These are phyloP conservation scores for Dynastes maya DNA, from an alignment of 2,888 invertebrate genomes.

Conservation along the genomic window DNA sequence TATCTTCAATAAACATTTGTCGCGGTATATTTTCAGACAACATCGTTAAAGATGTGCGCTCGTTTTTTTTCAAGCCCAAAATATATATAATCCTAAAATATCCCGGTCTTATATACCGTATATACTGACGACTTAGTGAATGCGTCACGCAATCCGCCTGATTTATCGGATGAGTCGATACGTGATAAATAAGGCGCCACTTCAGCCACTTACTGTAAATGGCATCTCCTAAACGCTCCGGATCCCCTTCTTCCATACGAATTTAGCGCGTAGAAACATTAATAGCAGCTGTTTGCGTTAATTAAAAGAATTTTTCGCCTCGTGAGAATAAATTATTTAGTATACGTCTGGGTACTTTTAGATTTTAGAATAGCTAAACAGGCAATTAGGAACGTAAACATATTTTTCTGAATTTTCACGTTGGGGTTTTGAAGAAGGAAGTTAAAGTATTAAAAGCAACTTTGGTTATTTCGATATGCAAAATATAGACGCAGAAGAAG, in stretches of 20 bases:
- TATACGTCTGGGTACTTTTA: neutral
- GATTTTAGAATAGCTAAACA: conserved; percentile 3
- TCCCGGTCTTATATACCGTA: neutral
- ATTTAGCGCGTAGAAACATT: conserved; percentile 27
- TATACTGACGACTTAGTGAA: conserved; percentile 3
- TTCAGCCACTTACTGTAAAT: conserved; percentile 41
- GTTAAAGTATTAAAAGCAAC: no score
- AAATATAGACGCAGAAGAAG: no score
- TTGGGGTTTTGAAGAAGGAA: neutral
- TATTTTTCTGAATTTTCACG: neutral
- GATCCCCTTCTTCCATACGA: conserved; percentile 21
- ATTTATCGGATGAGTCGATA: conserved; percentile 43
- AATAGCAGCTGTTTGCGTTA: conserved; percentile 31
- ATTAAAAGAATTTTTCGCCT: conserved; percentile 33
- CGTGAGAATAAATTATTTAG: conserved; percentile 25
- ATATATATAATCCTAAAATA: conserved; percentile 15
- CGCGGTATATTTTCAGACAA: neutral
- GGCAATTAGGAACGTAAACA: neutral
- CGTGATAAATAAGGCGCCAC: conserved; percentile 42
- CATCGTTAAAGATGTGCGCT: neutral
- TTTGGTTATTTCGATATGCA: no score
- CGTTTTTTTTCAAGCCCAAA: neutral
- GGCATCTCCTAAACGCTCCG: conserved; percentile 31
- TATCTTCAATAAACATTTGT: conserved; percentile 2
- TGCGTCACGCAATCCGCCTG: conserved; percentile 37